Evolutionary conservation across 2,113 vertebrate species (phyloP).

Genomic region (Caranx melampygus): DNA sequence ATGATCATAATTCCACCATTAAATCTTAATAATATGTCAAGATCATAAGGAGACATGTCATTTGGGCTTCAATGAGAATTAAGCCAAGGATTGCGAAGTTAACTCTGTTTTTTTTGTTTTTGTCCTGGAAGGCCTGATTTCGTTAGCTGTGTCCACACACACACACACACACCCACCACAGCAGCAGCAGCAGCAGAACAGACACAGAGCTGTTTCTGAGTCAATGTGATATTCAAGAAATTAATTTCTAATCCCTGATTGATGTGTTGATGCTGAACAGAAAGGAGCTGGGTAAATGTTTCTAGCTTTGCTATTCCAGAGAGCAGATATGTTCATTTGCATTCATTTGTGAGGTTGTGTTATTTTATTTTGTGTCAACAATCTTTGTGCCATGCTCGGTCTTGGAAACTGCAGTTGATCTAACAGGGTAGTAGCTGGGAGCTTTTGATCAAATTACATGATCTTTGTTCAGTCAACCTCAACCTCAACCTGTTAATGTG

Average conservation of each 20-base stretch:
- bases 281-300: constrained; percentile 59
- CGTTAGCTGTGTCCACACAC: constrained; percentile 73
- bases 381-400: background rate
- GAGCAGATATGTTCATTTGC: constrained; percentile 16
- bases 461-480: background rate
- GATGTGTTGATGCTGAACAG: constrained; percentile 55
- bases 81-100: constrained; percentile 80
- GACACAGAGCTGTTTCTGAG: constrained; percentile 71
- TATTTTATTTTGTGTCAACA: background rate
- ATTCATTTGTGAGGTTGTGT: constrained; percentile 1
- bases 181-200: constrained; percentile 59
- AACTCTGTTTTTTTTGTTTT: constrained; percentile 72
- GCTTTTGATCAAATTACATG: background rate
- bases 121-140: constrained; percentile 75
- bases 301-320: constrained; percentile 46
- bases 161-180: constrained; percentile 18
- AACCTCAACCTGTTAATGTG: background rate
- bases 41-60: constrained; percentile 88
- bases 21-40: constrained; percentile 93
- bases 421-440: background rate
- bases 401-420: background rate
- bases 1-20: constrained; percentile 93
- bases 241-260: constrained; percentile 69
- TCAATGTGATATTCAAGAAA: constrained; percentile 62
- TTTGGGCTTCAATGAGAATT: constrained; percentile 83